Evolutionary conservation across 1,140 invertebrate species (phyloP).

Genomic region (Drosophila sechellia): DNA sequence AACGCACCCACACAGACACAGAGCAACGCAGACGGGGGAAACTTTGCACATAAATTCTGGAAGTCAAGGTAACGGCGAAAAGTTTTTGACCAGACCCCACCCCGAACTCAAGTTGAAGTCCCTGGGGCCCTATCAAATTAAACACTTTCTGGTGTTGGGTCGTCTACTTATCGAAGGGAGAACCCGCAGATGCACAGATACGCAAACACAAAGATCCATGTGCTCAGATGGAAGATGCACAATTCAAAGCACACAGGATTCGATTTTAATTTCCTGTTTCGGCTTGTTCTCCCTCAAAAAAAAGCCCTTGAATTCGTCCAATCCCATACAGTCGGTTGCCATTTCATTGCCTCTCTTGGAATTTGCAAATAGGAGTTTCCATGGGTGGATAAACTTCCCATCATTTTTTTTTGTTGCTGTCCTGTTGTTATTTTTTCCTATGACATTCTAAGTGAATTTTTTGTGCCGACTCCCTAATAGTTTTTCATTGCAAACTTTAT

Average conservation of each 20-base stretch:
- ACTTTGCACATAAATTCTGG: conserved; percentile 76
- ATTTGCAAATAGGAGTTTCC: conserved; percentile 57
- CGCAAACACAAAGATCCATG: conserved; percentile 9
- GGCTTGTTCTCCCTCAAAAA: conserved; percentile 28
- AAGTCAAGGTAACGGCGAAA: conserved; percentile 77
- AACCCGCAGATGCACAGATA: conserved; percentile 18
- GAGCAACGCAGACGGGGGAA: conserved; percentile 26
- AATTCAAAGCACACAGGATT: conserved; percentile 48
- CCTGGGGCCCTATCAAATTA: conserved; percentile 66
- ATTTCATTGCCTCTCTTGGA: conserved; percentile 46
- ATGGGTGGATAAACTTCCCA: conserved; percentile 31
- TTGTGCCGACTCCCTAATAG: conserved; percentile 55
- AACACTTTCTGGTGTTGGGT: conserved; percentile 57
- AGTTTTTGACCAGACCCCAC: conserved; percentile 59
- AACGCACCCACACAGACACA: conserved; percentile 34
- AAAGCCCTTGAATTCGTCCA: conserved; percentile 9
- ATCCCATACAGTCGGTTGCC: conserved; percentile 12
- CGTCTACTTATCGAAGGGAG: conserved; percentile 50
- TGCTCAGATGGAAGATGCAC: conserved; percentile 25
- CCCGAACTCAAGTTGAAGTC: conserved; percentile 4
- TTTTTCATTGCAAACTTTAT: conserved; percentile 71
- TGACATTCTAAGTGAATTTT: conserved; percentile 62
- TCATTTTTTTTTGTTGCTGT: conserved; percentile 4
- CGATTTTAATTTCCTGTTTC: conserved; percentile 81
- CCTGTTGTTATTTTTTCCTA: conserved; percentile 45